Conservation (phyloP, 2,113 vertebrate genomes). For the Microcebus griseorufus region DNA sequence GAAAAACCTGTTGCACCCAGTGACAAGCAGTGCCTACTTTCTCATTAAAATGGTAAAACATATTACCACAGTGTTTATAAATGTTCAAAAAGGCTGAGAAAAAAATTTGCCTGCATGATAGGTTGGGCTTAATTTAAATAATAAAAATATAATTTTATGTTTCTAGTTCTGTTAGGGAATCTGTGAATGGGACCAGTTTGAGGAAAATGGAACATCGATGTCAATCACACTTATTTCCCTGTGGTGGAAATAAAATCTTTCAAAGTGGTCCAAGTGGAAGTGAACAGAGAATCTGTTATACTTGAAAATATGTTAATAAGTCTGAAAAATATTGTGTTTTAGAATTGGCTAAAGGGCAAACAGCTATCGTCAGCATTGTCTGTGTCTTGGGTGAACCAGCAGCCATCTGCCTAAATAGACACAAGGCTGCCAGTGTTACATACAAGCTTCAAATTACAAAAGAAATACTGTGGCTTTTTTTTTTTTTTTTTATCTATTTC, state of each 20-base stretch:
- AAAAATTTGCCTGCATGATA: background rate
- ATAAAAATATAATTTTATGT: background rate
- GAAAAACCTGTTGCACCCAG: background rate
- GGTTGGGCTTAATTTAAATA: background rate
- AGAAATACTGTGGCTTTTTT: background rate
- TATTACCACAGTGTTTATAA: background rate
- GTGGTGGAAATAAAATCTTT: constrained; percentile 5
- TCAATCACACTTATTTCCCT: background rate
- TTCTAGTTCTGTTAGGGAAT: background rate
- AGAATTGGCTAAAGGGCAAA: constrained; percentile 34
- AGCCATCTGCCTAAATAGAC: background rate
- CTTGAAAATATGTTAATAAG: constrained; percentile 27
- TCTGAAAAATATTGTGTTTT: constrained; percentile 39
- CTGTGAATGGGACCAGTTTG: background rate
- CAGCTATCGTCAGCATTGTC: background rate
- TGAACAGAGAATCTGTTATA: background rate
- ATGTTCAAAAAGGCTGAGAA: background rate
- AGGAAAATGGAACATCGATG: background rate
- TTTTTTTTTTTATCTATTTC: background rate
- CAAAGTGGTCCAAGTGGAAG: background rate
- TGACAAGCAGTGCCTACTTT: background rate
- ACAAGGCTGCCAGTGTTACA: background rate
- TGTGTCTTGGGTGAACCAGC: background rate
- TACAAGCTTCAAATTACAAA: background rate
- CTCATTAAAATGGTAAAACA: background rate